A percentile compares a stretch with the other conserved stretches of the same genome.
Evolutionary conservation across 2,113 vertebrate genomes (phyloP).

Genomic region (Ceyx cyanopectus): DNA sequence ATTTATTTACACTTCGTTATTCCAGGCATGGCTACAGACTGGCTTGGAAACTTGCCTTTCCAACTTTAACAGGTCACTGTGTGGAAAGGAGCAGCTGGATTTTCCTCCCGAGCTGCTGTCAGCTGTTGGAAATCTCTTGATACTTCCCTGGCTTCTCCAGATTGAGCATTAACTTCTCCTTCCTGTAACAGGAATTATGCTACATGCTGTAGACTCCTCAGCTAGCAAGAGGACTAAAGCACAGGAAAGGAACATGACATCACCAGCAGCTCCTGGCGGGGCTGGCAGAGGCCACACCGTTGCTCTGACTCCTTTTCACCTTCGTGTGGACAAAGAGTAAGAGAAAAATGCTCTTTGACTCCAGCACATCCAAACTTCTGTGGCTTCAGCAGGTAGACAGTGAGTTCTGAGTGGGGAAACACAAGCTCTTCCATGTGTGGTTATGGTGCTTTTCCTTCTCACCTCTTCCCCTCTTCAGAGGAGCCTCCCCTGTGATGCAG

Average conservation of each 20-base stretch:
- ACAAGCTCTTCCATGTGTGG: background rate
- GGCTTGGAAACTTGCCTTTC: constrained; percentile 50
- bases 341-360: background rate
- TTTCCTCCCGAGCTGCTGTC: constrained; percentile 52
- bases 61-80: constrained; percentile 53
- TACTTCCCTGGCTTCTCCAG: constrained; percentile 52
- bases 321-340: background rate
- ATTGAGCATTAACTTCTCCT: constrained; percentile 48
- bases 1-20: constrained; percentile 49
- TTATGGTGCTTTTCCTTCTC: background rate
- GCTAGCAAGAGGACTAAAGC: background rate
- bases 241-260: background rate
- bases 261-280: background rate
- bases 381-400: background rate
- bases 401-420: background rate
- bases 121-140: constrained; percentile 66
- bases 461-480: background rate
- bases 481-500: background rate
- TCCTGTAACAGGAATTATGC: constrained; percentile 48
- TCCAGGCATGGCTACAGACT: constrained; percentile 36
- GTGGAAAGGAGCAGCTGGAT: constrained; percentile 64
- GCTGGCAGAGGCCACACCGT: background rate
- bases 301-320: background rate
- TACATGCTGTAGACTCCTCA: constrained; percentile 5
- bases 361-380: background rate